Base-by-base conservation (phyloP, 2,797 vertebrate genomes). In the Sebastes iracundus region DNA sequence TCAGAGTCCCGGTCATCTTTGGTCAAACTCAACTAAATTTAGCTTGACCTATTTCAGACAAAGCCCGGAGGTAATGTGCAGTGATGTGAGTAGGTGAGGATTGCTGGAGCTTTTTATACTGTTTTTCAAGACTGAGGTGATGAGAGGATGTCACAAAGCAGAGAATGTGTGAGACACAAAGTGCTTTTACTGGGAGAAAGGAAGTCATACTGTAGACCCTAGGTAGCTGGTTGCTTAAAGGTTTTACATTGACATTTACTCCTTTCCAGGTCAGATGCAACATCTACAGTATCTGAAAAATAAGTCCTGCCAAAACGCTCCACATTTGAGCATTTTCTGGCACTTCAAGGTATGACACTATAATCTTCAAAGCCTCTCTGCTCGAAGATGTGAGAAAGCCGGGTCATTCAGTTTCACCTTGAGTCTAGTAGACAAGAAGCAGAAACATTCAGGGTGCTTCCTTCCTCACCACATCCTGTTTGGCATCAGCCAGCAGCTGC, bases 391-490 rank as follows among this genome's bases (percentile, higher is more conserved):
- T 52, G 53, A 76, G 71, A 58, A 72, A 60, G 30, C 23, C 0
- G 1, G 22, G 16, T 33, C 58, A 32, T 49, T 77, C 42, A 25
- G n/a, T 77, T 80, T 84, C 42, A 85, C 18, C 76, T 73, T 79
- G 16, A 72, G 22, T 11, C 0, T 25, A 27, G 33, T 0, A 78
- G 38, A 18, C 23, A 70, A 35, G 42, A 79, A 2, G 8, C 18
- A 58, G 16, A 59, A 18, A 49, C 46, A 65, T 53, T 46, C n/a
- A 4, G 12, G 46, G 46, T 23, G 73, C 67, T 84, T 90, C 75
- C 83, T 84, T 78, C 78, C 79, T 89, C 56, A 75, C 79, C 88
- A 93, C 94, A 93, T 95, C 95, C 95, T 94, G 94, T 90, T 87
- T 87, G 82, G 55, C 49, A 56, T 38, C 72, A 79, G 76, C 59